phyloP scores from a whole-genome alignment of 2,797 vertebrate genomes.

The Apogon hyalosoma region DNA sequence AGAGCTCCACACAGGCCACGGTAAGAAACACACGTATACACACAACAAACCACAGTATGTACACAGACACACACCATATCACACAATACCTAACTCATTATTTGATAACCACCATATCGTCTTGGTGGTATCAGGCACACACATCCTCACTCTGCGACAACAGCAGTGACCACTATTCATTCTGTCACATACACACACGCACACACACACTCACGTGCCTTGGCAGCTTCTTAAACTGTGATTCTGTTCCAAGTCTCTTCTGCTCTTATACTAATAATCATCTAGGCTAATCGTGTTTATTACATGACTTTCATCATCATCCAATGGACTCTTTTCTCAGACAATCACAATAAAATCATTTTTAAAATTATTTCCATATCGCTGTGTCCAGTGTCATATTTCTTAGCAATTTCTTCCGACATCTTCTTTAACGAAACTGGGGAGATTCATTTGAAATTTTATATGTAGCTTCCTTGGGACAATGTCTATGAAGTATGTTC shows the following conservation, averaged over 20 bases:
- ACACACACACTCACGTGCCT: slow-evolving; percentile 16
- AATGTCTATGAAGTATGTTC: too few species aligned
- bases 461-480: too few species aligned
- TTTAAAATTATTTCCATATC: too few species aligned
- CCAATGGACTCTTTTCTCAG: too few species aligned
- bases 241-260: slow-evolving; percentile 43
- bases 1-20: slow-evolving; percentile 90
- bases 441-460: too few species aligned
- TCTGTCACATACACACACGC: slow-evolving; percentile 16
- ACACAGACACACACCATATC: slow-evolving; percentile 47
- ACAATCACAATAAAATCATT: too few species aligned
- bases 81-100: slow-evolving; percentile 75
- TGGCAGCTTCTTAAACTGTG: slow-evolving; percentile 13
- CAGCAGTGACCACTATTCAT: slow-evolving; percentile 56
- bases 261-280: slow-evolving; percentile 34
- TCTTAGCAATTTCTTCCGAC: too few species aligned
- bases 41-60: slow-evolving; percentile 18
- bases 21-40: slow-evolving; percentile 80
- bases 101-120: slow-evolving; percentile 78
- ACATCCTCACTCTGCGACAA: slow-evolving; percentile 60
- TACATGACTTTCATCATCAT: too few species aligned
- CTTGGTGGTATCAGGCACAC: slow-evolving; percentile 63
- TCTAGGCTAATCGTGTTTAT: neutral
- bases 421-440: too few species aligned
- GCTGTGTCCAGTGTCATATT: too few species aligned